Conservation (phyloP, 53 echinoderm and acorn worm genomes). For the Zoroaster sp. region DNA sequence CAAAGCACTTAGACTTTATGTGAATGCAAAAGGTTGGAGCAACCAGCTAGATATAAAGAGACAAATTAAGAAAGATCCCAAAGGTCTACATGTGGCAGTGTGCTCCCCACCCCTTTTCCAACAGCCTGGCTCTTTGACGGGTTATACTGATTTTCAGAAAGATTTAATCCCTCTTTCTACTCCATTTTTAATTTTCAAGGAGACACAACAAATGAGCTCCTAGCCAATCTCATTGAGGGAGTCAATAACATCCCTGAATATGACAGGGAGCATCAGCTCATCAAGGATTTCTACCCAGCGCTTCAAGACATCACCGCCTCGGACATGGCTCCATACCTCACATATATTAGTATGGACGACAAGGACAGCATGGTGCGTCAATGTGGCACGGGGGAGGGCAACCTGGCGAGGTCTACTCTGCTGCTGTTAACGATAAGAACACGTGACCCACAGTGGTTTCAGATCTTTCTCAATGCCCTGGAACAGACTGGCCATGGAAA, state of each 20-base stretch:
- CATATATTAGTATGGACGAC: neutral
- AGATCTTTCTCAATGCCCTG: neutral
- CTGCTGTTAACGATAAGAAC: slow-evolving; percentile 2
- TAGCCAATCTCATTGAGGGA: slow-evolving; percentile 1
- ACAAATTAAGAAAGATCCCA: no score
- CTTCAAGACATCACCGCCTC: neutral
- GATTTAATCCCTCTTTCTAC: neutral
- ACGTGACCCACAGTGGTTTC: neutral
- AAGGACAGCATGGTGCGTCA: neutral
- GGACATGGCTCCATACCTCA: neutral
- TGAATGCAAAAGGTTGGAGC: neutral
- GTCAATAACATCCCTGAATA: neutral
- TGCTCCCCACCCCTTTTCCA: no score
- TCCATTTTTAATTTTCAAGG: neutral
- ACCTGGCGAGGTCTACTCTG: neutral
- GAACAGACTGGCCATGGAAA: neutral
- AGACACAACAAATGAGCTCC: neutral
- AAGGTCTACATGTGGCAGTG: no score
- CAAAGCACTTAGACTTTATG: no score
- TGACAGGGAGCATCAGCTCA: neutral
- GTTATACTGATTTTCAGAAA: neutral
- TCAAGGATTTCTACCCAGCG: neutral
- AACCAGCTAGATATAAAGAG: no score
- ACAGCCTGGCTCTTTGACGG: neutral
- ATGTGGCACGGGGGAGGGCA: neutral